Evolutionary conservation across 1,140 invertebrate species (phyloP).

Genomic region (Diorhabda sublineata): DNA sequence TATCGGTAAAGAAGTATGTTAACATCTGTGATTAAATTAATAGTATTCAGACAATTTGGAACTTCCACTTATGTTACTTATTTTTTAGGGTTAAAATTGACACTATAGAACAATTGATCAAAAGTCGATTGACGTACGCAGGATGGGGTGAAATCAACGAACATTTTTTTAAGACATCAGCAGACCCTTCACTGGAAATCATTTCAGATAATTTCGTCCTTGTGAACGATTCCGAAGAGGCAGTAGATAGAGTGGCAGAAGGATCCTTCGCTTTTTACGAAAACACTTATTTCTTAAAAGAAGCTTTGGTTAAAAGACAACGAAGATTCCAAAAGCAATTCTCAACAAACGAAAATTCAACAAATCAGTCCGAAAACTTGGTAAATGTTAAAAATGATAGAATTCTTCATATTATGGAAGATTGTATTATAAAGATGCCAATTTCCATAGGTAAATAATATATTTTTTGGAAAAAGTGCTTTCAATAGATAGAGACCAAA

Average conservation of each 20-base stretch:
- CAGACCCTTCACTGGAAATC: conserved; percentile 59
- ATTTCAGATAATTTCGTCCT: conserved; percentile 65
- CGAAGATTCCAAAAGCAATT: conserved; percentile 28
- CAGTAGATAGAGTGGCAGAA: conserved; percentile 59
- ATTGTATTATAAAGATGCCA: conserved; percentile 75
- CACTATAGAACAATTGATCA: conserved; percentile 62
- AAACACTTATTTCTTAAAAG: conserved; percentile 67
- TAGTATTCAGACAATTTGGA: too few species aligned
- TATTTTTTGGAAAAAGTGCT: neutral
- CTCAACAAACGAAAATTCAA: neutral
- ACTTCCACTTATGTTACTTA: neutral
- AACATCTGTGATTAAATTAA: too few species aligned
- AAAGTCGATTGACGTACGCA: conserved; percentile 59
- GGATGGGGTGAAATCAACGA: conserved; percentile 67
- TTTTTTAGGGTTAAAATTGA: conserved; percentile 67
- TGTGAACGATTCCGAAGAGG: conserved; percentile 53
- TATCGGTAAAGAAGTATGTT: too few species aligned
- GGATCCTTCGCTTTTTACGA: conserved; percentile 76
- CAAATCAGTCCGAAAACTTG: conserved; percentile 6
- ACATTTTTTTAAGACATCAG: conserved; percentile 63
- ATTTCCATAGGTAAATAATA: conserved; percentile 58
- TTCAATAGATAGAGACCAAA: too few species aligned
- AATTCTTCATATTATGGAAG: conserved; percentile 72
- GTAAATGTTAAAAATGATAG: conserved; percentile 45
- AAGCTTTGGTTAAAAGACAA: conserved; percentile 57